These are phyloP conservation scores for Oikopleura albicans DNA, from an alignment of 23 tunicate genomes.

Conservation along the genomic window DNA sequence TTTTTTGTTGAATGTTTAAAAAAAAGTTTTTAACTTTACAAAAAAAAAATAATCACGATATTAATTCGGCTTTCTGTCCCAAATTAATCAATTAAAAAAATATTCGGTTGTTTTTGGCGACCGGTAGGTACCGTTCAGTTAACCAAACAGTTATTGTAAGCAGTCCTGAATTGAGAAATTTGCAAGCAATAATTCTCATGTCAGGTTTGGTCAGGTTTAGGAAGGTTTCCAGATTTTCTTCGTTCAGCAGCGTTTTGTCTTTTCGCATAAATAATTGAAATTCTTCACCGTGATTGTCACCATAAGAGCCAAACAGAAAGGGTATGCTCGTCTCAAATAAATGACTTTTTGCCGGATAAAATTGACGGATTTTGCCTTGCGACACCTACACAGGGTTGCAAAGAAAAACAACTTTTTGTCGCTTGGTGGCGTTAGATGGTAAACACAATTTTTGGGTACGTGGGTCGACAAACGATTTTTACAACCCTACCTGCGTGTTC, in stretches of 20 bases:
- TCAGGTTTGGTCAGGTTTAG: neutral
- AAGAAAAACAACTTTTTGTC: too few species aligned
- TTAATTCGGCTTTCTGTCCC: neutral
- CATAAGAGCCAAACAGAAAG: neutral
- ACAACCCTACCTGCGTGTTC: neutral
- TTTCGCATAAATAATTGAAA: neutral
- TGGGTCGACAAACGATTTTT: too few species aligned
- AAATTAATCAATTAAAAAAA: too few species aligned
- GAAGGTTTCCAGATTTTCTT: neutral
- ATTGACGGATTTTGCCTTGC: neutral
- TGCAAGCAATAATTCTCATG: neutral
- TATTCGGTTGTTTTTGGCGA: too few species aligned
- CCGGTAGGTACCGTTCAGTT: too few species aligned
- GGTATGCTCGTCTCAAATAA: neutral
- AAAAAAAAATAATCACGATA: neutral
- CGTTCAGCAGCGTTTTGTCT: neutral
- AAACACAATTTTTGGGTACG: too few species aligned
- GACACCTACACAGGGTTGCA: too few species aligned
- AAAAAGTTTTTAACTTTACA: too few species aligned
- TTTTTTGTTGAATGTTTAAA: too few species aligned
- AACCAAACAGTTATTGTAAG: too few species aligned
- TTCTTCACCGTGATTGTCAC: neutral
- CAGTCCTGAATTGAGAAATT: neutral
- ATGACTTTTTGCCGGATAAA: neutral
- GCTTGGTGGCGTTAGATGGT: too few species aligned